Evolutionary conservation across 2,888 invertebrate genomes (phyloP).

Genomic region (Osedax frankpressi): DNA sequence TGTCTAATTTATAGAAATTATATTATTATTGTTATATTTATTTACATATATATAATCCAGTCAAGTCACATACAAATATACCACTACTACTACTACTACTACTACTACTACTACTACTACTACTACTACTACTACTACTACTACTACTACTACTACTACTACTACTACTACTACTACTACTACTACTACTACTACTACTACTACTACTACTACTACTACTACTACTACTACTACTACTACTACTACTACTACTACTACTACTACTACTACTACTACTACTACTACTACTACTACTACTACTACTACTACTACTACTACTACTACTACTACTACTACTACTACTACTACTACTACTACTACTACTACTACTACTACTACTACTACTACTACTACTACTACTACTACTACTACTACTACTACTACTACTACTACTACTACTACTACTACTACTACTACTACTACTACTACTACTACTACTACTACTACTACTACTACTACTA

Average conservation of each 20-base stretch:
- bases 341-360: conserved; percentile 21
- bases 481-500: conserved; percentile 19
- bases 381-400: conserved; percentile 10
- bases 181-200: conserved; percentile 24
- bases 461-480: conserved; percentile 19
- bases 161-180: conserved; percentile 22
- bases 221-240: conserved; percentile 14
- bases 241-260: neutral
- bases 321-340: conserved; percentile 13
- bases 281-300: conserved; percentile 23
- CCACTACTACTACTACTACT: conserved; percentile 19
- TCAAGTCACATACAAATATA: neutral
- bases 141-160: conserved; percentile 21
- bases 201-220: conserved; percentile 23
- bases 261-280: neutral
- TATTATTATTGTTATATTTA: no score
- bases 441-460: conserved; percentile 10
- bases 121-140: conserved; percentile 21
- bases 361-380: conserved; percentile 8
- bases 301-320: conserved; percentile 23
- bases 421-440: conserved; percentile 19
- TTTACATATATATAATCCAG: no score
- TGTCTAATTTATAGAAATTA: no score
- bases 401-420: conserved; percentile 19
- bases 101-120: conserved; percentile 22